These are phyloP conservation scores for Propsilocerus akamusi DNA, from an alignment of 1,140 invertebrate species.

Conservation along the genomic window DNA sequence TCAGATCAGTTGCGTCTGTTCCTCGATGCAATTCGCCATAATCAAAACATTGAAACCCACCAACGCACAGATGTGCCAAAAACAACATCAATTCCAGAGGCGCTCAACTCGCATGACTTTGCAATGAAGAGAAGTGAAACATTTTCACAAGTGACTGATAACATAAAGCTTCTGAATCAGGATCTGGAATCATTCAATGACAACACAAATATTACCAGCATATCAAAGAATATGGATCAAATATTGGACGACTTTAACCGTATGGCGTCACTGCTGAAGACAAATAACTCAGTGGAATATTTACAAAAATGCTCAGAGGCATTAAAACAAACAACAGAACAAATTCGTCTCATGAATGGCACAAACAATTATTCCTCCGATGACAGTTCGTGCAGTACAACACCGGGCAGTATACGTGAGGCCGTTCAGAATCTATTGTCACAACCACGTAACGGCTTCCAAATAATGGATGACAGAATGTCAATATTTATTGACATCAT, in stretches of 20 bases:
- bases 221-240: conserved; percentile 18
- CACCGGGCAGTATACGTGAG: conserved; percentile 34
- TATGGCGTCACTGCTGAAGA: conserved; percentile 24
- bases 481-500: conserved; percentile 60
- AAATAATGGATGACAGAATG: conserved; percentile 54
- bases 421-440: conserved; percentile 45
- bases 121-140: conserved; percentile 12
- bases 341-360: conserved; percentile 16
- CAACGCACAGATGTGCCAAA: conserved; percentile 16
- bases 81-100: conserved; percentile 10
- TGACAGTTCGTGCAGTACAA: conserved; percentile 25
- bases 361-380: conserved; percentile 15
- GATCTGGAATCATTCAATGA: conserved; percentile 19
- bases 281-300: conserved; percentile 24
- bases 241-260: conserved; percentile 23
- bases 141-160: conserved; percentile 23
- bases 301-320: conserved; percentile 23
- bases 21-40: conserved; percentile 22
- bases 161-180: conserved; percentile 22
- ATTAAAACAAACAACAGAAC: conserved; percentile 19
- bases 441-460: conserved; percentile 49
- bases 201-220: conserved; percentile 7
- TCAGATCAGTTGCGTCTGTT: conserved; percentile 22
- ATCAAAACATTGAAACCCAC: conserved; percentile 12
- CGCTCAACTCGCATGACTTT: background rate